Base-by-base conservation (phyloP, 2,113 vertebrate genomes). In the Rhea pennata region DNA sequence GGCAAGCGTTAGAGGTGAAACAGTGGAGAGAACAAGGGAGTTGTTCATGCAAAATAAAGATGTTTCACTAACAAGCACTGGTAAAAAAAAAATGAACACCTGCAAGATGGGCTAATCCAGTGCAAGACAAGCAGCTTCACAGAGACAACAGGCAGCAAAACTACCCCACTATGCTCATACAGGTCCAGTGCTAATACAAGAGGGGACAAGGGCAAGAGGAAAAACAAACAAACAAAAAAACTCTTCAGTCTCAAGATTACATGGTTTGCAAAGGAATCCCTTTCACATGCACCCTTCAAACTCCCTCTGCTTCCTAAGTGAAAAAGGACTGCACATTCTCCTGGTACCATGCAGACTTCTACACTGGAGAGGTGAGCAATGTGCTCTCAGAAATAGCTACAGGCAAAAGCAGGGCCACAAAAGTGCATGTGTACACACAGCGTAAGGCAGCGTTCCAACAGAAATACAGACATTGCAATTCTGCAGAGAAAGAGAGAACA, bases 361-460 rank as follows among this genome's bases (percentile, higher is more conserved):
- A 3, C 3, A 58, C 24, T 1, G 2, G 51, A 78, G 48, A 86
- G 50, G 82, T 0, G 50, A 90, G 82, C 39, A 39, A 22, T 3
- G 3, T 2, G 6, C 48, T 80, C 73, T 40, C 48, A 58, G 58
- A 29, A 65, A 86, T 50, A 92, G 81, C 72, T 76, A 74, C 61
- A 44, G 75, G 92, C 40, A 51, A 65, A 73, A 56, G 73, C 36
- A 79, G 88, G 76, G 44, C 88, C 13, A 16, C 16, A 12, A 36
- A 36, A 75, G 48, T 0, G 0, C 64, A 64, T 70, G 54, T 12
- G 0, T 17, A 15, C 1, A 15, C 31, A 12, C 0, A 6, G 66
- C 2, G 2, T 85, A 96, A 97, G 97, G 97, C 92, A 69, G 90
- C 5, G 2, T 78, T 97, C 96, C 96, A 92, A 21, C 24, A 84